Evolutionary conservation across 2,113 vertebrate species (phyloP).

Genomic region (Clarias macrocephalus): DNA sequence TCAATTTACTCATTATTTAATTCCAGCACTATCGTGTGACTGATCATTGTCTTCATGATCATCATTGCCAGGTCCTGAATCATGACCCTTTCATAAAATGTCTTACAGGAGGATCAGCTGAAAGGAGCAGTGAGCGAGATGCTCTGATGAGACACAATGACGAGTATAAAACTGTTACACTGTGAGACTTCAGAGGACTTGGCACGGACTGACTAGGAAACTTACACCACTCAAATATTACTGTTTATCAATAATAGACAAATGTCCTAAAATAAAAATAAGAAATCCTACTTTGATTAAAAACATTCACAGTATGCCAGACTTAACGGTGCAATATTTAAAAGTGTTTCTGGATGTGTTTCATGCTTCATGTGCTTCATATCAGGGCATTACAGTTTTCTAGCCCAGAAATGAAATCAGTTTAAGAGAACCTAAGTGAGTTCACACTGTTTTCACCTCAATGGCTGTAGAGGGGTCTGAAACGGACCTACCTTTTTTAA

Average conservation of each 20-base stretch:
- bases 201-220: slow-evolving; percentile 4
- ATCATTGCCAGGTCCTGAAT: neutral
- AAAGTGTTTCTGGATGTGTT: neutral
- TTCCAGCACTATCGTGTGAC: neutral
- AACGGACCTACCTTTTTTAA: neutral
- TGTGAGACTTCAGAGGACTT: neutral
- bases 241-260: slow-evolving; percentile 27
- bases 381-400: neutral
- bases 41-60: neutral
- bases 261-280: slow-evolving; percentile 30
- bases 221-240: slow-evolving; percentile 6
- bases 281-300: neutral
- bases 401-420: neutral
- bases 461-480: neutral
- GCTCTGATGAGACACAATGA: neutral
- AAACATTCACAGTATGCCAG: neutral
- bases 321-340: neutral
- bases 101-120: neutral
- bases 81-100: slow-evolving; percentile 9
- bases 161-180: neutral
- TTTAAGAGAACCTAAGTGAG: neutral
- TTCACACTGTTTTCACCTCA: neutral
- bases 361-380: neutral
- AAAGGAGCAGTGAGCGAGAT: neutral
- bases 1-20: neutral